Percentiles rank a stretch among this genome's conserved stretches.
phyloP scores from a whole-genome alignment of 2,888 invertebrate species.

The Eulithis testata region DNA sequence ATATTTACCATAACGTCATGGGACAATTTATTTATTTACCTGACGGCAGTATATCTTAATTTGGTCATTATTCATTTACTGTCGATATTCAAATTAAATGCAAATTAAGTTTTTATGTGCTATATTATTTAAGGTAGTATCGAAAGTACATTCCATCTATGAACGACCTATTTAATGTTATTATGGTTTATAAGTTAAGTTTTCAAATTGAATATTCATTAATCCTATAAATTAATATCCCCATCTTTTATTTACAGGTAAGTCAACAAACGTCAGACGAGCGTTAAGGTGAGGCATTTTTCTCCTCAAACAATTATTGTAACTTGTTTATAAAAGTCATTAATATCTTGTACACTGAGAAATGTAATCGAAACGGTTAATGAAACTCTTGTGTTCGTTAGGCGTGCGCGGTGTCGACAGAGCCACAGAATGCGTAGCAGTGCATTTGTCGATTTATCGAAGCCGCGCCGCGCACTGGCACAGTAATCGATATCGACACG shows the following conservation, averaged over 20 bases:
- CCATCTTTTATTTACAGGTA: constrained; percentile 58
- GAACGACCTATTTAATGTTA: neutral
- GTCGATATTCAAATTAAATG: constrained; percentile 33
- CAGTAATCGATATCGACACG: constrained; percentile 70
- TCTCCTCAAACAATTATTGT: constrained; percentile 60
- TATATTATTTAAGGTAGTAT: constrained; percentile 2
- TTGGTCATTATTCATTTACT: constrained; percentile 30
- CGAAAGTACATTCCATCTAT: constrained; percentile 4
- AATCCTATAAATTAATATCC: constrained; percentile 29
- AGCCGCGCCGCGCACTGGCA: constrained; percentile 52
- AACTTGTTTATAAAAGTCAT: constrained; percentile 71
- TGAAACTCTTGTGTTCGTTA: constrained; percentile 70
- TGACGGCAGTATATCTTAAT: constrained; percentile 32
- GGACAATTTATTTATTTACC: constrained; percentile 40
- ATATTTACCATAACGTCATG: constrained; percentile 41
- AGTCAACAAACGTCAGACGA: constrained; percentile 44
- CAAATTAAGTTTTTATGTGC: constrained; percentile 22
- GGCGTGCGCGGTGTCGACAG: constrained; percentile 56
- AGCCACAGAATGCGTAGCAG: constrained; percentile 23
- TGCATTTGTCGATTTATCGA: constrained; percentile 62
- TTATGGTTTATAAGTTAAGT: neutral
- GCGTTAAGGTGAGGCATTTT: constrained; percentile 47
- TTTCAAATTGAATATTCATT: too few species aligned
- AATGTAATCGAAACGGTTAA: constrained; percentile 68
- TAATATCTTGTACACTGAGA: constrained; percentile 62